phyloP scores from a whole-genome alignment of 2,113 vertebrate genomes.

The Sebastes schlegelii region DNA sequence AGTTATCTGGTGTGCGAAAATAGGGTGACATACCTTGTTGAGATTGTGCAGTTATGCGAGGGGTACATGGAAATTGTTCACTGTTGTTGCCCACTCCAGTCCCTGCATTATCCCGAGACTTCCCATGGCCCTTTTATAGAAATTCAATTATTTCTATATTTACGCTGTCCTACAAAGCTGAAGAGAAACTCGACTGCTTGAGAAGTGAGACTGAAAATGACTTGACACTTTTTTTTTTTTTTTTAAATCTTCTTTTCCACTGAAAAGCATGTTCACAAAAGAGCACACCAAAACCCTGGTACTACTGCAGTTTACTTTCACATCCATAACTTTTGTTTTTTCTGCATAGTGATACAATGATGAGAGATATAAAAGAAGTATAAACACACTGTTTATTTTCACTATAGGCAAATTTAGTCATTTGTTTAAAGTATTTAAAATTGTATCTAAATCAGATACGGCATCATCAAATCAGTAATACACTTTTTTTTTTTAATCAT shows the following conservation, averaged over 20 bases:
- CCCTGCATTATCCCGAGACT: not conserved
- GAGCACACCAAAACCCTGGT: not conserved
- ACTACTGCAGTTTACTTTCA: not conserved
- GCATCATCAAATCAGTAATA: too few species aligned
- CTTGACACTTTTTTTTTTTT: too few species aligned
- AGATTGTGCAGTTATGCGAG: too few species aligned
- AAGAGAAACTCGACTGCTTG: not conserved
- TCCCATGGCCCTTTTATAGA: conserved; percentile 2
- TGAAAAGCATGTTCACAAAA: not conserved
- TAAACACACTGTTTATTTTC: not conserved
- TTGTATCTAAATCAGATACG: too few species aligned
- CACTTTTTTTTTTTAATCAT: too few species aligned
- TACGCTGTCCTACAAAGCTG: conserved; percentile 2
- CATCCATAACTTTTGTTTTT: not conserved
- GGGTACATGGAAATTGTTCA: too few species aligned
- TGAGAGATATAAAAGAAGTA: not conserved
- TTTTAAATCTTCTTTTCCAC: not conserved
- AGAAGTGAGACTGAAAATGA: not conserved
- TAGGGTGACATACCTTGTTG: too few species aligned
- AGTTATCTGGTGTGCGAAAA: too few species aligned
- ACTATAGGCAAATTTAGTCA: not conserved
- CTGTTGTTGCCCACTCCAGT: not conserved
- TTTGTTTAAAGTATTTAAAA: not conserved
- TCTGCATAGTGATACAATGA: not conserved
- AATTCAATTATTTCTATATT: conserved; percentile 40